A percentile compares a stretch with the other conserved stretches of the same genome.
phyloP scores from a whole-genome alignment of 2,113 vertebrate genomes.

The Brachionichthys hirsutus region DNA sequence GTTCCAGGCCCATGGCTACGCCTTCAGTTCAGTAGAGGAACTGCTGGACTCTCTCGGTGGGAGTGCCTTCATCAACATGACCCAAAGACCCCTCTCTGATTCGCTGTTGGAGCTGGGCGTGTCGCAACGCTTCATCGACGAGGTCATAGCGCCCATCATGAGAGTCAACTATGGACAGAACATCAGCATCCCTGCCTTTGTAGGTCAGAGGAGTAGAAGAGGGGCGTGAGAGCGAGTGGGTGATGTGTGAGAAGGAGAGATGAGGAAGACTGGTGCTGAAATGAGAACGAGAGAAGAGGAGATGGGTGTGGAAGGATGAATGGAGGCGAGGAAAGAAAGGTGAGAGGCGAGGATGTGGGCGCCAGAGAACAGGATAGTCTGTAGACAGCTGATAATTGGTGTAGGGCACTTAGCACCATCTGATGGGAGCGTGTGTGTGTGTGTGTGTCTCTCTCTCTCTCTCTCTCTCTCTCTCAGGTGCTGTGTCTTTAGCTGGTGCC shows the following conservation, averaged over 20 bases:
- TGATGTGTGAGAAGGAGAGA: not conserved
- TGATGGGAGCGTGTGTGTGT: constrained; percentile 24
- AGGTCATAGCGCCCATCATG: constrained; percentile 89
- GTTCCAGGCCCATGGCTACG: constrained; percentile 94
- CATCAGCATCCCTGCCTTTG: constrained; percentile 91
- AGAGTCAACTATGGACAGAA: constrained; percentile 94
- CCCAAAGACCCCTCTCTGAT: constrained; percentile 86
- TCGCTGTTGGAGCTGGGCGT: constrained; percentile 91
- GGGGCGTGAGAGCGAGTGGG: not conserved
- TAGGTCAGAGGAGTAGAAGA: constrained; percentile 77
- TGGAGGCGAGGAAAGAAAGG: constrained; percentile 41
- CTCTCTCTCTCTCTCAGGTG: constrained; percentile 84
- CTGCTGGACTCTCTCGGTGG: constrained; percentile 89
- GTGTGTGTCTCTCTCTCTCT: constrained; percentile 41
- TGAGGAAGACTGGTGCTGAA: not conserved
- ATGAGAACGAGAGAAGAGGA: constrained; percentile 29
- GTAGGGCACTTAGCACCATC: constrained; percentile 38
- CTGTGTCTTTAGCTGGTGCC: constrained; percentile 89
- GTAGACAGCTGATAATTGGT: constrained; percentile 56
- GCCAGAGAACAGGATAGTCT: constrained; percentile 35
- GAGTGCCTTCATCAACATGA: constrained; percentile 93
- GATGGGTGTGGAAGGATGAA: constrained; percentile 17
- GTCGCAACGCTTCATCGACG: constrained; percentile 94
- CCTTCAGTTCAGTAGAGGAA: constrained; percentile 93
- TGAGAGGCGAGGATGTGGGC: constrained; percentile 40